Conservation (phyloP, 2,797 vertebrate species). For the Gambelia wislizenii region DNA sequence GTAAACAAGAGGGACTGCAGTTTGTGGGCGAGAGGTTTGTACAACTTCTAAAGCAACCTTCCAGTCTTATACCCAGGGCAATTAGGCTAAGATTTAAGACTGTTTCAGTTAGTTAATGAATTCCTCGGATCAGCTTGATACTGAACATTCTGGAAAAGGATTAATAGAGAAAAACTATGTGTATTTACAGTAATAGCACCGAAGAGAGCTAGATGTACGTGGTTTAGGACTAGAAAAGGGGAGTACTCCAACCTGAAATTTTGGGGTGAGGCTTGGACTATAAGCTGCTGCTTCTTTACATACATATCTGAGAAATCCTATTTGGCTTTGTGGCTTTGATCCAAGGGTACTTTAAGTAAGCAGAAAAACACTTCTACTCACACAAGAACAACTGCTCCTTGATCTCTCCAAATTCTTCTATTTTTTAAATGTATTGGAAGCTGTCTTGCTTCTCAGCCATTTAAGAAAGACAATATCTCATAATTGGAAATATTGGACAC, state of each 20-base stretch:
- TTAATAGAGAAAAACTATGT: background rate
- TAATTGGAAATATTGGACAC: too few species aligned
- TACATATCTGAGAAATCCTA: background rate
- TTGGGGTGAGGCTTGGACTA: too few species aligned
- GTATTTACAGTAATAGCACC: background rate
- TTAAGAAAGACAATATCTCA: too few species aligned
- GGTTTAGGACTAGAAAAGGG: too few species aligned
- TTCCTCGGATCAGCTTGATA: background rate
- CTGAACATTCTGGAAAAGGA: background rate
- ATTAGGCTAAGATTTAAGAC: background rate
- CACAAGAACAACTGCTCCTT: background rate
- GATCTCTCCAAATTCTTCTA: too few species aligned
- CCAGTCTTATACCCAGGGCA: background rate
- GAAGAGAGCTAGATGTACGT: background rate
- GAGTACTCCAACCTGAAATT: too few species aligned
- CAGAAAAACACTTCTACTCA: background rate
- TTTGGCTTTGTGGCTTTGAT: background rate
- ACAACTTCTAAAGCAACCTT: background rate
- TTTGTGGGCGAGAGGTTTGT: background rate
- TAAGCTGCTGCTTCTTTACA: background rate
- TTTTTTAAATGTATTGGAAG: background rate
- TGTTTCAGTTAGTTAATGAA: background rate
- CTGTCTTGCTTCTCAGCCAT: too few species aligned
- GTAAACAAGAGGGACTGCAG: background rate
- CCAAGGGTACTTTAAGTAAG: background rate